These are phyloP conservation scores for Doryteuthis pealeii DNA, from an alignment of 1,140 invertebrate species.

Conservation along the genomic window DNA sequence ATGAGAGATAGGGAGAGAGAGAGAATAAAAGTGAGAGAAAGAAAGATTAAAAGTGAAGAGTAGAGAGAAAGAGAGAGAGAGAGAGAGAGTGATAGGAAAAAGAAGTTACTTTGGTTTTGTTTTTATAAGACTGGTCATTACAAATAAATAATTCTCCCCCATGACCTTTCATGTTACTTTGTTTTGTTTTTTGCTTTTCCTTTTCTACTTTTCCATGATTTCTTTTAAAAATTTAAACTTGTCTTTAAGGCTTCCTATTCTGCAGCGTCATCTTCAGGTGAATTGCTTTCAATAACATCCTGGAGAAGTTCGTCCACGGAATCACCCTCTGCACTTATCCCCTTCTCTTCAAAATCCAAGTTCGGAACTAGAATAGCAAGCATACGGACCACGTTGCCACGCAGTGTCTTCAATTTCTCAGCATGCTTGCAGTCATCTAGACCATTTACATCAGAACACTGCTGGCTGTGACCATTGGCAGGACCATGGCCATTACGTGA, in stretches of 20 bases:
- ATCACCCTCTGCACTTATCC: slow-evolving; percentile 54
- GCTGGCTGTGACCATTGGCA: slow-evolving; percentile 31
- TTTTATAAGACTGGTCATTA: slow-evolving; percentile 23
- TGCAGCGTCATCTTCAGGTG: slow-evolving; percentile 43
- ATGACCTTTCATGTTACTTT: slow-evolving; percentile 19
- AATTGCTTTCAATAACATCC: slow-evolving; percentile 59
- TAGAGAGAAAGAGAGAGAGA: background rate
- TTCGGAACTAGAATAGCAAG: slow-evolving; percentile 56
- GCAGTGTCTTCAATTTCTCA: slow-evolving; percentile 47
- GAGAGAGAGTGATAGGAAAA: background rate
- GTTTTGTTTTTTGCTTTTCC: slow-evolving; percentile 18
- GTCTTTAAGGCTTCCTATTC: background rate
- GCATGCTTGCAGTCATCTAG: slow-evolving; percentile 38
- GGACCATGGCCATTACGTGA: slow-evolving; percentile 24
- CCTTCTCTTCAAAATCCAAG: slow-evolving; percentile 55
- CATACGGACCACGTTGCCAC: slow-evolving; percentile 56
- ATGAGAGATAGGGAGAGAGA: background rate
- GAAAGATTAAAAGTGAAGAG: background rate
- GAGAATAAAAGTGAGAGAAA: background rate
- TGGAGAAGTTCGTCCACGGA: slow-evolving; percentile 57
- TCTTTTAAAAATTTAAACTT: slow-evolving; percentile 32
- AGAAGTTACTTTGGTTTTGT: slow-evolving; percentile 14
- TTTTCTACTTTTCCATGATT: background rate
- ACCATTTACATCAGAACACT: slow-evolving; percentile 14
- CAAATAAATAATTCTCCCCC: slow-evolving; percentile 19